Percentiles rank a stretch among this genome's conserved stretches.
Conservation (phyloP, 1,140 invertebrate genomes). For the Bilobella aurantiaca region DNA sequence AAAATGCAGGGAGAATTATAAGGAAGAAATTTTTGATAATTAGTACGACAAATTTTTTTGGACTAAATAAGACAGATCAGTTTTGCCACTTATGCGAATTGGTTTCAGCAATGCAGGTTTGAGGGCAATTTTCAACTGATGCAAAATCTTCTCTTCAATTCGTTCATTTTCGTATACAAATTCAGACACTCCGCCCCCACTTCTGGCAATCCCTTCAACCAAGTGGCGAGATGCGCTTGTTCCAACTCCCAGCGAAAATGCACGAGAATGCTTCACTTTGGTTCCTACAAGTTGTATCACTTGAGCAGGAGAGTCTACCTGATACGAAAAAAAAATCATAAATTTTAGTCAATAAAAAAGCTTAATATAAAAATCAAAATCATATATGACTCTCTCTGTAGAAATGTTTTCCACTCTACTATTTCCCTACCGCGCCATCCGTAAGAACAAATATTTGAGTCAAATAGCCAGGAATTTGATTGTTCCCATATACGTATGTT, state of each 20-base stretch:
- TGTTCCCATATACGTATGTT: constrained; percentile 35
- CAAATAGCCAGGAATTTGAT: constrained; percentile 34
- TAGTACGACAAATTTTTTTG: no score
- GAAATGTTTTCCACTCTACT: no score
- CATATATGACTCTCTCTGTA: no score
- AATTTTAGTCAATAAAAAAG: no score
- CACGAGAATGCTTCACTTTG: constrained; percentile 35
- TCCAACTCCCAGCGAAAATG: constrained; percentile 40
- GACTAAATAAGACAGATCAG: no score
- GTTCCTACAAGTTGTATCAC: constrained; percentile 18
- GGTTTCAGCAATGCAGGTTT: constrained; percentile 34
- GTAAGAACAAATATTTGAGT: constrained; percentile 40
- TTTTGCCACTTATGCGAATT: background rate
- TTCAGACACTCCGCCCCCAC: constrained; percentile 37
- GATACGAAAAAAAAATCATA: no score
- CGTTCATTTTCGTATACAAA: constrained; percentile 37
- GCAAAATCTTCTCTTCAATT: constrained; percentile 38
- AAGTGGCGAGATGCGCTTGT: constrained; percentile 37
- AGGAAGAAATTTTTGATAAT: no score
- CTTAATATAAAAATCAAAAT: no score
- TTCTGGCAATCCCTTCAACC: constrained; percentile 38
- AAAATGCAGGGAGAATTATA: no score
- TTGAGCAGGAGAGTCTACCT: background rate
- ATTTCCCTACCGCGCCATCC: constrained; percentile 37
- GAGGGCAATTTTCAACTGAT: constrained; percentile 38